Base-by-base conservation (phyloP, 2,888 invertebrate genomes). In the Mylabris sibirica region DNA sequence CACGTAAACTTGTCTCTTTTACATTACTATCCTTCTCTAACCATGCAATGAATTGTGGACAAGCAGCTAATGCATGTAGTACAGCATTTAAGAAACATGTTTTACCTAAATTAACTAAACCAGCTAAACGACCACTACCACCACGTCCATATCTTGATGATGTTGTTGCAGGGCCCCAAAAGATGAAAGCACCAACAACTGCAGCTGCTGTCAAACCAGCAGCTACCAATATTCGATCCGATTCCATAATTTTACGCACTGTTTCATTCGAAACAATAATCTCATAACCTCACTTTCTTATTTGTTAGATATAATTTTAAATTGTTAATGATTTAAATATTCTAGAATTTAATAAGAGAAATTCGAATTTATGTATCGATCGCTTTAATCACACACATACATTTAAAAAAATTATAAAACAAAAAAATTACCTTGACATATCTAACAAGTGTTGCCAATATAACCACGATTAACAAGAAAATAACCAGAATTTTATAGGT, bases 61-160 rank as follows among this genome's bases (percentile, higher is more conserved):
- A 95, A 3, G 96, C 93, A 26, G 97, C 95, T 75, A 97, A 86
- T 2, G 96, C 94, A 86, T 98, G 98, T 30, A 98, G 87, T 60
- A 97, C 86, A 0, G 97, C 94, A 86, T 98, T 98, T 65, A 98
- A 86, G 83, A 97, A 98, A 84, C 98, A 98, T 0, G 97, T 96
- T 76, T 94, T 92, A 57, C 97, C 97, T 73, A 97, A 88, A 86
- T 98, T 98, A 75, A 93, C 93, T 44, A 98, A 88, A 9, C 97
- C 98, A 30, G 93, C 91, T 65, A 95, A 89, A 82, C 93, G 91
- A 17, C 94, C 95, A 24, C 94, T 95, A 77, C 90, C 78, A 24
- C 94, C 95, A 77, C 90, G 78, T 22, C 84, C 80, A 53, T 82
- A 78, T n/a, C n/a, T n/a, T 6, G 80, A 81, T 17, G 92, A 87